Conservation (phyloP, 2,888 invertebrate genomes). For the Calliopum simillimum region DNA sequence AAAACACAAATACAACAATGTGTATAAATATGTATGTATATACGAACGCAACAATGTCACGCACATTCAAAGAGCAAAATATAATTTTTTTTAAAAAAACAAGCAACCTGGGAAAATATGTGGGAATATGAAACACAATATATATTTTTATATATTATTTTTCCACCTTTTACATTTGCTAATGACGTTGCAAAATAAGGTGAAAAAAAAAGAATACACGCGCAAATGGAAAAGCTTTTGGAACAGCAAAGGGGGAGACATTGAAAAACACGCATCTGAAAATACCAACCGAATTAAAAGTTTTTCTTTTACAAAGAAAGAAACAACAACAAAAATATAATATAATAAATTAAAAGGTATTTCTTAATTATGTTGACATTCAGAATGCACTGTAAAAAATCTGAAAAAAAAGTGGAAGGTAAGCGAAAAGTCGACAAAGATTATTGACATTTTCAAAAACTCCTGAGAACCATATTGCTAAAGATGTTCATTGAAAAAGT, state of each 20-base stretch:
- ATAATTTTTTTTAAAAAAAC: not conserved
- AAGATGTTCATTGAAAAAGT: too few relatives aligned
- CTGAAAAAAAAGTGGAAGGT: too few relatives aligned
- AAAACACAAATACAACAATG: conserved; percentile 54
- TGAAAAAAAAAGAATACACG: conserved; percentile 1
- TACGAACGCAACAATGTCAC: not conserved
- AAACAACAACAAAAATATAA: not conserved
- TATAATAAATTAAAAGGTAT: conserved; percentile 30
- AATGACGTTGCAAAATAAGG: conserved; percentile 9
- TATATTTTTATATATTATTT: not conserved
- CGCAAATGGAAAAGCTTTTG: not conserved
- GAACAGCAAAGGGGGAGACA: conserved; percentile 9
- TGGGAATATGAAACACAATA: conserved; percentile 1
- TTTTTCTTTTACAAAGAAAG: not conserved
- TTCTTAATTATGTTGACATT: conserved; percentile 23
- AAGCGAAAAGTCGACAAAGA: too few relatives aligned
- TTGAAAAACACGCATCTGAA: not conserved
- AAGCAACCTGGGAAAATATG: not conserved
- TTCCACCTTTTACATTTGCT: not conserved
- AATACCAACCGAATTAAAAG: conserved; percentile 16
- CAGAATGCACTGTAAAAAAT: too few relatives aligned
- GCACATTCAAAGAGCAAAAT: not conserved
- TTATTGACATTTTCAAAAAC: too few relatives aligned
- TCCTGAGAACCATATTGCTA: too few relatives aligned
- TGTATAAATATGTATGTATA: conserved; percentile 24